These are phyloP conservation scores for Euura lappo DNA, from an alignment of 1,140 invertebrate genomes.

Conservation along the genomic window DNA sequence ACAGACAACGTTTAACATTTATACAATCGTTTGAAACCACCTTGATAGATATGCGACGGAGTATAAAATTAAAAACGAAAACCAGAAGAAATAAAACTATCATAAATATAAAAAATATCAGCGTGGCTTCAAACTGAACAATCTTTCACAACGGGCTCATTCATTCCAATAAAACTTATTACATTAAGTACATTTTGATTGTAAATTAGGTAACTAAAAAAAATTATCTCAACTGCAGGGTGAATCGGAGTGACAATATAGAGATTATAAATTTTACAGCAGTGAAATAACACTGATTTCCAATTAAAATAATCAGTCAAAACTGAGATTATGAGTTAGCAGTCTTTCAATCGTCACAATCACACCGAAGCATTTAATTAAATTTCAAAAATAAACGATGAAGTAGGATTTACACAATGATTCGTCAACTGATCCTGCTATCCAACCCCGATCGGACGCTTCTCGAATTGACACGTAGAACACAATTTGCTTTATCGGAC, in stretches of 20 bases:
- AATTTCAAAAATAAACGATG: neutral
- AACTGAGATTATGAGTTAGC: neutral
- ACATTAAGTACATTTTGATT: slow-evolving; percentile 15
- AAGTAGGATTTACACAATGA: too few species aligned
- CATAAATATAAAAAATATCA: neutral
- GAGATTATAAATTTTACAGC: too few species aligned
- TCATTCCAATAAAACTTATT: slow-evolving; percentile 2
- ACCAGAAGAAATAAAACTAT: neutral
- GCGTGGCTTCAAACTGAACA: slow-evolving; percentile 4
- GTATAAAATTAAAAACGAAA: neutral
- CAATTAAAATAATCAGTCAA: neutral
- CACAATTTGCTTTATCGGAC: too few species aligned
- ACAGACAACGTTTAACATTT: slow-evolving; percentile 36
- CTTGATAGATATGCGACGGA: slow-evolving; percentile 12
- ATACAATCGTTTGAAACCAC: slow-evolving; percentile 24
- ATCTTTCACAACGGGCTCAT: neutral
- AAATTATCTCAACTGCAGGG: neutral
- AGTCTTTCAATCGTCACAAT: neutral
- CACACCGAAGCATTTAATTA: neutral
- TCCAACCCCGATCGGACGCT: too few species aligned
- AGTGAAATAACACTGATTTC: too few species aligned
- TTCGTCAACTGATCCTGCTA: too few species aligned
- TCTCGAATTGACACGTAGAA: too few species aligned
- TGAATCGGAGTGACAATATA: neutral
- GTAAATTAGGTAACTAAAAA: slow-evolving; percentile 14